phyloP scores from a whole-genome alignment of 2,888 invertebrate genomes.

The Masnerella sp. region DNA sequence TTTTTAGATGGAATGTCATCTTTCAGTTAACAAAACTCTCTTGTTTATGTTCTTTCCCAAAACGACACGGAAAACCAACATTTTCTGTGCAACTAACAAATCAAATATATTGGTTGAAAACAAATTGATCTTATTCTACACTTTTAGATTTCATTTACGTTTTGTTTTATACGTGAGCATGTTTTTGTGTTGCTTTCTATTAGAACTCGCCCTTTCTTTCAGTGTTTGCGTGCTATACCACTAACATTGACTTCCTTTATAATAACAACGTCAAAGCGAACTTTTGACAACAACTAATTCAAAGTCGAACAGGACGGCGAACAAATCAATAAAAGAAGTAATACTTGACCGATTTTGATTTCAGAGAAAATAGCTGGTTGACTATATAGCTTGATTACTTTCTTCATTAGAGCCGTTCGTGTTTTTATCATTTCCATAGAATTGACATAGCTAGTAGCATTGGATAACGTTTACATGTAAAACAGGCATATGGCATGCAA shows the following conservation, averaged over 20 bases:
- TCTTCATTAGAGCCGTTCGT: constrained; percentile 50
- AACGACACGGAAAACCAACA: too few species aligned
- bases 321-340: constrained; percentile 6
- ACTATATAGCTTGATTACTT: constrained; percentile 22
- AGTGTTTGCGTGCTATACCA: constrained; percentile 12
- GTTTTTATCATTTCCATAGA: constrained; percentile 39
- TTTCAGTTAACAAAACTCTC: constrained; percentile 50
- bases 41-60: constrained; percentile 16
- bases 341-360: too few species aligned
- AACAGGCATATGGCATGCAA: constrained; percentile 52
- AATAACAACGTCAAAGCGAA: constrained; percentile 21
- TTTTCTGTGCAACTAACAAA: too few species aligned
- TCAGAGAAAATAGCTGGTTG: constrained; percentile 2
- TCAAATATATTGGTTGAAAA: too few species aligned
- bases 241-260: constrained; percentile 21
- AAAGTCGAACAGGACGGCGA: too few species aligned
- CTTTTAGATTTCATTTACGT: neutral
- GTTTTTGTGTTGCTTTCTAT: constrained; percentile 36
- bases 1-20: constrained; percentile 62
- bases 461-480: constrained; percentile 39
- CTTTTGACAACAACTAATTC: too few species aligned
- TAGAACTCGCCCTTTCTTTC: constrained; percentile 5
- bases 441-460: constrained; percentile 40
- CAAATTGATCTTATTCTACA: too few species aligned
- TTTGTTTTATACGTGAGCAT: constrained; percentile 22